These are phyloP conservation scores for Steinernema scapterisci DNA, from an alignment of 2,888 invertebrate species.

Conservation along the genomic window DNA sequence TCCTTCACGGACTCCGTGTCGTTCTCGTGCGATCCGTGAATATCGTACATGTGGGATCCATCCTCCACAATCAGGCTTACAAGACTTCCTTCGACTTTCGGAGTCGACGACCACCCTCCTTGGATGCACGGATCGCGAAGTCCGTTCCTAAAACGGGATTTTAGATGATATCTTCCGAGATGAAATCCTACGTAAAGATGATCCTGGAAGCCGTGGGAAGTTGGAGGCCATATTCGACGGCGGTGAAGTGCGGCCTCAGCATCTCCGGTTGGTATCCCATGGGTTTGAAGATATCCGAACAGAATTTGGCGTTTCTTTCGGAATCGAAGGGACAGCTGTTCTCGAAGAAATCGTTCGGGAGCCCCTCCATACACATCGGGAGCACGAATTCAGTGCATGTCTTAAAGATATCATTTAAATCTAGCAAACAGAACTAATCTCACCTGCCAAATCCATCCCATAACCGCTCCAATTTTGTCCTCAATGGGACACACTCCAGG, in stretches of 20 bases:
- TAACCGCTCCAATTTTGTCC: slow-evolving; percentile 50
- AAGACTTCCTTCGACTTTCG: slow-evolving; percentile 57
- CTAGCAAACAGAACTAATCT: background rate
- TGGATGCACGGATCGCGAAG: slow-evolving; percentile 71
- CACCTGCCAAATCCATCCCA: slow-evolving; percentile 66
- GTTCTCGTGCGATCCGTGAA: slow-evolving; percentile 68
- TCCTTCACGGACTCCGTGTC: slow-evolving; percentile 69
- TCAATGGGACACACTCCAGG: background rate
- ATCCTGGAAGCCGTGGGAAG: slow-evolving; percentile 75
- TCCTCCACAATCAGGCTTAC: slow-evolving; percentile 68
- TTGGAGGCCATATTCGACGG: slow-evolving; percentile 79
- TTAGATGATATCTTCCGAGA: background rate
- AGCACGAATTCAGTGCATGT: slow-evolving; percentile 95
- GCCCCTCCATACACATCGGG: slow-evolving; percentile 82
- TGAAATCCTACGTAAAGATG: slow-evolving; percentile 70
- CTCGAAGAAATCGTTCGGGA: slow-evolving; percentile 62
- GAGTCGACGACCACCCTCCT: slow-evolving; percentile 67
- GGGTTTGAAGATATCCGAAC: slow-evolving; percentile 74
- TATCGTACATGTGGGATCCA: slow-evolving; percentile 70
- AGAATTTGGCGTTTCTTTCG: slow-evolving; percentile 71
- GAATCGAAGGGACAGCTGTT: slow-evolving; percentile 56
- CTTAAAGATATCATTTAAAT: slow-evolving; percentile 69
- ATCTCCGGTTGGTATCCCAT: slow-evolving; percentile 68
- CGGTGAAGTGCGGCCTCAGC: slow-evolving; percentile 76
- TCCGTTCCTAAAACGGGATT: slow-evolving; percentile 69